These are phyloP conservation scores for Paramuricea clavata DNA, from an alignment of 92 coral and sea anemone genomes.

Conservation along the genomic window DNA sequence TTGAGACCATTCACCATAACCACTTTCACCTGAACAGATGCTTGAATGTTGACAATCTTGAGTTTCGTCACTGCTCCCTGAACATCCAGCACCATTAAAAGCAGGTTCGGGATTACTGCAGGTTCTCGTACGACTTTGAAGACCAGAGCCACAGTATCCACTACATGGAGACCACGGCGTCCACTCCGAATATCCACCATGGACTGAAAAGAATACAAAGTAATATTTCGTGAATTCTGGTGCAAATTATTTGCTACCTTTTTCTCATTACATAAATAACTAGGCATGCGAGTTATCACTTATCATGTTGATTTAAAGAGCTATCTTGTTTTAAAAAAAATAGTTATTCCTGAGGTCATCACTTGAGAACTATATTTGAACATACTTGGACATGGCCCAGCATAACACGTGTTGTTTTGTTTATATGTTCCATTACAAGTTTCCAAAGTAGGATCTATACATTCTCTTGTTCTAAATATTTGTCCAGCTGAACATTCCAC, in stretches of 20 bases:
- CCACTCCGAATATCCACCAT: constrained; percentile 24
- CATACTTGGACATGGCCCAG: background rate
- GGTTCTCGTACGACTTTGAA: constrained; percentile 6
- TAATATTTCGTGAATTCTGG: background rate
- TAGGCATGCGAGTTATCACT: background rate
- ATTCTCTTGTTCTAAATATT: background rate
- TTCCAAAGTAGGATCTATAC: background rate
- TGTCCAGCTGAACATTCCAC: background rate
- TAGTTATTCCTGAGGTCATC: too few relatives aligned
- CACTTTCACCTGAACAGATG: constrained; percentile 17
- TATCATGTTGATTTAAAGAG: too few relatives aligned
- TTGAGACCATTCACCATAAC: constrained; percentile 30
- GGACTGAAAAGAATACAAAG: background rate
- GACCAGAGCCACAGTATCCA: constrained; percentile 42
- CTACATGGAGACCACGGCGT: constrained; percentile 20
- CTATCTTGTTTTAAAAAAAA: too few relatives aligned
- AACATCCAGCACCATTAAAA: constrained; percentile 15
- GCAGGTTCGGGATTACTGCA: constrained; percentile 30
- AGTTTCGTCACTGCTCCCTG: background rate
- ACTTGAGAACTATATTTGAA: too few relatives aligned
- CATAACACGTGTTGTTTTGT: background rate
- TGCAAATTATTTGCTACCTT: background rate
- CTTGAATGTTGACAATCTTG: background rate
- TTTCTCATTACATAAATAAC: background rate
- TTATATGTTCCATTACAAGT: background rate